phyloP scores from a whole-genome alignment of 2,888 invertebrate species.

The Bedellia somnulentella region DNA sequence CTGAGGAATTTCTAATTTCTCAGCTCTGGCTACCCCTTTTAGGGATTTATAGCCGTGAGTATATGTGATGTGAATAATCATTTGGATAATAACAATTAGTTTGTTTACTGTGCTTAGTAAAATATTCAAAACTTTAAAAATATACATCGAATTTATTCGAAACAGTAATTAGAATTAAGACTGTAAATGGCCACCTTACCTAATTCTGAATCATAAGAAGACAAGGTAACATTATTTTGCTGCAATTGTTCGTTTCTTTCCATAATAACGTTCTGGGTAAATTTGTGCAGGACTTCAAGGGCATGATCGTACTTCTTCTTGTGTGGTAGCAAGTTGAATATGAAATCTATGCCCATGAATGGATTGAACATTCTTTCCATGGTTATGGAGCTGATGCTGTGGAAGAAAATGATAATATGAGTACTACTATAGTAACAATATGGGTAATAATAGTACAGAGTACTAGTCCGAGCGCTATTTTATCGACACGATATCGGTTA shows the following conservation, averaged over 20 bases:
- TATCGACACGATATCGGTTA: too few species aligned
- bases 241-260: conserved; percentile 29
- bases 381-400: conserved; percentile 16
- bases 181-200: conserved; percentile 24
- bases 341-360: conserved; percentile 21
- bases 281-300: conserved; percentile 37
- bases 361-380: conserved; percentile 32
- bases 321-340: conserved; percentile 53
- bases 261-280: conserved; percentile 42
- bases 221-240: conserved; percentile 18
- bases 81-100: not conserved
- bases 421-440: too few species aligned
- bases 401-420: conserved; percentile 9
- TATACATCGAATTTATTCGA: not conserved
- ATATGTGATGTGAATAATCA: not conserved
- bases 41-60: too few species aligned
- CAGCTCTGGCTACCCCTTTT: too few species aligned
- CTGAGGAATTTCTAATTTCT: too few species aligned
- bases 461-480: too few species aligned
- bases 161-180: not conserved
- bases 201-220: conserved; percentile 19
- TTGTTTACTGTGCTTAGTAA: not conserved
- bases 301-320: conserved; percentile 59
- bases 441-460: too few species aligned
- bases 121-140: not conserved